These are phyloP conservation scores for Megaceryle maxima DNA, from an alignment of 2,113 vertebrate species.

Conservation along the genomic window DNA sequence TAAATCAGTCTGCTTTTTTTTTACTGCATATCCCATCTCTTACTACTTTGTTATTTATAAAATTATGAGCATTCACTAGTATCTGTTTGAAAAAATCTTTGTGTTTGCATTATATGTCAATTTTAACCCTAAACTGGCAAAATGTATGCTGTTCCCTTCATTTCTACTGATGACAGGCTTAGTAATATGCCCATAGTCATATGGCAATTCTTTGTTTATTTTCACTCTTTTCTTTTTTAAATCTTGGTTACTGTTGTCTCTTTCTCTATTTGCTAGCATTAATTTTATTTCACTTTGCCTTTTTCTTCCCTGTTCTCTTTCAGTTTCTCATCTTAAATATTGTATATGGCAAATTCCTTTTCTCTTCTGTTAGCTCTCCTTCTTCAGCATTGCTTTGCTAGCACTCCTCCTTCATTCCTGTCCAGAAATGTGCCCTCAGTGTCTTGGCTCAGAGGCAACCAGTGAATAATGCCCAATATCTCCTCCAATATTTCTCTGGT, in stretches of 20 bases:
- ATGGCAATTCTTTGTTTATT: neutral
- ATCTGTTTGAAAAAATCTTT: neutral
- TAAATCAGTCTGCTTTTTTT: neutral
- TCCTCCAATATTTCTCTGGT: neutral
- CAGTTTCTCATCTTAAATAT: neutral
- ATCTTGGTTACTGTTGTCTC: neutral
- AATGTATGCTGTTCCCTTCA: neutral
- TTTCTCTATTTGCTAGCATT: neutral
- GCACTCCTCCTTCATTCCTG: neutral
- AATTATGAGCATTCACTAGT: neutral
- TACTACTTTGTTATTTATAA: neutral
- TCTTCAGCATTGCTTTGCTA: neutral
- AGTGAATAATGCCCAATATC: neutral
- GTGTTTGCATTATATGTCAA: fast-evolving
- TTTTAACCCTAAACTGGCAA: neutral
- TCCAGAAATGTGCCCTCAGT: neutral
- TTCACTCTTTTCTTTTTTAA: neutral
- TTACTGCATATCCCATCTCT: neutral
- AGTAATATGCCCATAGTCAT: neutral
- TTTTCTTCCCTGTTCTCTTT: neutral
- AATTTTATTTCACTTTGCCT: neutral
- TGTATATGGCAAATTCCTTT: neutral
- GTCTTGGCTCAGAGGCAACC: neutral
- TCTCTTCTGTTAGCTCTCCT: neutral
- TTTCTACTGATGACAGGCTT: neutral